Evolutionary conservation across 2,888 invertebrate genomes (phyloP), one percentile per base, ranked within the genome.

Genomic region (Drosophila picticornis): DNA sequence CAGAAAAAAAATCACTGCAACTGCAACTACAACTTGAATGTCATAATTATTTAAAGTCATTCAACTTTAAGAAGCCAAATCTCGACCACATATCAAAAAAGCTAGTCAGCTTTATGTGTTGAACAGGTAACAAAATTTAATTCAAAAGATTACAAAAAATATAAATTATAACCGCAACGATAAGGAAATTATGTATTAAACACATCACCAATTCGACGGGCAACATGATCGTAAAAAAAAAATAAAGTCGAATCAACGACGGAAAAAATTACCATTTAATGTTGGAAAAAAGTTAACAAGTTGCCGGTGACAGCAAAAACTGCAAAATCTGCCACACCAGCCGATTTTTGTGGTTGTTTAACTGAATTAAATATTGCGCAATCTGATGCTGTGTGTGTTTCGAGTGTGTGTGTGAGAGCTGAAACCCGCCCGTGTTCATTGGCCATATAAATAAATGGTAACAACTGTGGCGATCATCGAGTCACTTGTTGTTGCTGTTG

Each of bases 101-200:
- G 38, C 40, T 63, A 31, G 50, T 19, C 62, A 68, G 40, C 56
- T 58, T 58, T 57, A 61, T 31, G 31, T 11, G 25, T 36, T 46
- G 29, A 51, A 38, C 74, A 52, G 55, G 34, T 27, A 53, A 38
- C 53, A 51, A 40, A 57, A 46, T 46, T 46, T 4, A 46, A 46
- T 25, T 46, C 27, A 46, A 52, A 62, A 56, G 56, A 56, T 56
- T 53, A 61, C 31, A 40, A 68, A 57, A 53, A 40, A 56, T 29
- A 46, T 40, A 58, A 74, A 73, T 74, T 73, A 58, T 55, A 64
- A 70, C 46, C 46, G 34, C 77, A 73, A 61, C 79, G 89, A 89
- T 89, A 86, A 87, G 90, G 88, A 90, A 90, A 88, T 88, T 88
- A 85, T 88, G 80, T 86, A 87, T 84, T 86, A 90, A 84, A 88